Evolutionary conservation across 2,113 vertebrate species (phyloP).

Genomic region (Spizaetus ornatus): DNA sequence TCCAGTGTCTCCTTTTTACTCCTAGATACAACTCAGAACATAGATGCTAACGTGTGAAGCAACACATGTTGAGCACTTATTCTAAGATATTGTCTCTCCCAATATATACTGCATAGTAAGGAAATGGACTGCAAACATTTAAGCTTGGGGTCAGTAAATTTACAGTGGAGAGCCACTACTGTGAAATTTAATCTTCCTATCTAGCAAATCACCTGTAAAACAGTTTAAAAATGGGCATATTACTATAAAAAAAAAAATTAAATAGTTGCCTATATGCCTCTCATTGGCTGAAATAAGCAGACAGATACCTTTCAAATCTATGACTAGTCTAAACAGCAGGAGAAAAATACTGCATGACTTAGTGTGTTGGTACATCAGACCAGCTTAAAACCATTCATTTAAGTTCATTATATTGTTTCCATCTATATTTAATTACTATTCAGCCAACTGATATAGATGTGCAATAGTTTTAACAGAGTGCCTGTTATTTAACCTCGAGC

Average conservation of each 20-base stretch:
- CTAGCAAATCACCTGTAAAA: not conserved
- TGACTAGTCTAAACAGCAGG: not conserved
- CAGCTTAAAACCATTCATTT: conserved; percentile 36
- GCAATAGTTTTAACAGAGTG: conserved; percentile 48
- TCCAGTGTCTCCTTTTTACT: not conserved
- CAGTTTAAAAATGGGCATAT: not conserved
- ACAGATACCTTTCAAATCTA: not conserved
- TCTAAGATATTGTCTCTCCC: not conserved
- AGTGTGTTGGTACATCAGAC: not conserved
- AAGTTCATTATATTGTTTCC: conserved; percentile 59
- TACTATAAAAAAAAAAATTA: not conserved
- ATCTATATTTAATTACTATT: conserved; percentile 63
- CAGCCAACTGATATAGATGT: conserved; percentile 12
- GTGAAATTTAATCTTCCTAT: not conserved
- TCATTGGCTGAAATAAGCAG: not conserved
- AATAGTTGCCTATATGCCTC: not conserved
- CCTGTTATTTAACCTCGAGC: conserved; percentile 61
- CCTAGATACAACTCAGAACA: not conserved
- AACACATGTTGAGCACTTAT: not conserved
- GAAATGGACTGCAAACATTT: not conserved
- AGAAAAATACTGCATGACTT: not conserved
- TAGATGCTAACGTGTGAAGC: not conserved
- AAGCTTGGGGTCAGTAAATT: not conserved
- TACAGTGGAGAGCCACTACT: not conserved
- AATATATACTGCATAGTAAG: not conserved